phyloP scores from a whole-genome alignment of 2,797 vertebrate genomes.

The Poeciliopsis turneri region DNA sequence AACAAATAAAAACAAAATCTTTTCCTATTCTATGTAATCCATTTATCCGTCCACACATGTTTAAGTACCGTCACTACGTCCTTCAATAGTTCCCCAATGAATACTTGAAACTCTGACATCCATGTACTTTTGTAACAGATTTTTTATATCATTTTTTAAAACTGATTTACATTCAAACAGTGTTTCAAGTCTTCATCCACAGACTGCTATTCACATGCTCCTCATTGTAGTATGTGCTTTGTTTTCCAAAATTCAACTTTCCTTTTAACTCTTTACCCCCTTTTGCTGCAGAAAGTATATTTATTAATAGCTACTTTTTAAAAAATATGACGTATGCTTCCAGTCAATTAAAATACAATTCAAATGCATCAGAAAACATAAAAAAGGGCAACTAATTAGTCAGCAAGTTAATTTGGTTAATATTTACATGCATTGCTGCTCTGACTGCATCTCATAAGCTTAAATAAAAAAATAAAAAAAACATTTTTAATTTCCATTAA shows the following conservation, averaged over 20 bases:
- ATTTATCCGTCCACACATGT: no score
- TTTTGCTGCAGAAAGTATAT: neutral
- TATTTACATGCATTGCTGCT: neutral
- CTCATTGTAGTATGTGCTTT: neutral
- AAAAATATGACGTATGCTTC: neutral
- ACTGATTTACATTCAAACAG: neutral
- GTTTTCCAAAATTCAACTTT: neutral
- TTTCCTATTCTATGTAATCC: no score
- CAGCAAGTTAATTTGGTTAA: neutral
- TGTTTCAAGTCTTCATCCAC: neutral
- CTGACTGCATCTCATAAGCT: neutral
- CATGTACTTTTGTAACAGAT: neutral
- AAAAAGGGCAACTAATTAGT: slow-evolving; percentile 3
- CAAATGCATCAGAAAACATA: neutral
- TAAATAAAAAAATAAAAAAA: neutral
- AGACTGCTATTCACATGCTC: neutral
- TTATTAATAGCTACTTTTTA: neutral
- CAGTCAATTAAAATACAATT: neutral
- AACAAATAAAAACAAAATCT: neutral
- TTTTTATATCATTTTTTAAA: neutral
- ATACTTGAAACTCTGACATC: neutral
- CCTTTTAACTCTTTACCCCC: neutral
- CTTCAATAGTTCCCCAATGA: neutral
- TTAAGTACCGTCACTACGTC: neutral
- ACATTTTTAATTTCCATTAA: neutral